Evolutionary conservation across 1,140 invertebrate genomes (phyloP), one percentile per base, ranked within the genome.

Genomic region (Phenacoccus solenopsis): DNA sequence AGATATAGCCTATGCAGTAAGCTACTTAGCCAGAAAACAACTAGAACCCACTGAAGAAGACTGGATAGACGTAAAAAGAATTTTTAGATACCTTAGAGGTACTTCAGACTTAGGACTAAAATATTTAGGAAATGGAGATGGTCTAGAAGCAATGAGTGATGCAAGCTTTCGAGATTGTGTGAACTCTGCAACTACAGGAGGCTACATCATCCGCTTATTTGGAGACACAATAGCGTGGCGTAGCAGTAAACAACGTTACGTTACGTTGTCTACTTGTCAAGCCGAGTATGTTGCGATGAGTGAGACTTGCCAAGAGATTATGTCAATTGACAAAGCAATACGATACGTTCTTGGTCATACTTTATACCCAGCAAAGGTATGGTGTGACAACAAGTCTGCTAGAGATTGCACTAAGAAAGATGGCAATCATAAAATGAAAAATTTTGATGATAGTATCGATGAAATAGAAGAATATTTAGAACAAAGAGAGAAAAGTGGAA

Each of bases 251-350:
- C 78, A 79, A 64, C 71, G 70, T 12, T 72, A 68, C 1, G 72
- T 78, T 25, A 74, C 77, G 32, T 72, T 79, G 3, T 78, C 75
- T 10, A 74, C 73, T 13, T 74, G 75, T 1, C 77, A 79, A 74
- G 75, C 77, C 1, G 79, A 81, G 69, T 79, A 77, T 68, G 73
- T 78, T 7, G 75, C 76, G 1, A 70, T 77, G 67, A 70, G 73
- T 21, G 69, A 64, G 30, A 72, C 73, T 7, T 71, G 68, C 16
- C 74, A 74, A 74, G 76, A 79, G 72, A 9, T 73, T 9, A 56
- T 77, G 1, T 78, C n/a, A 73, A 72, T 30, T 79, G 24, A 67
- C 69, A 49, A 70, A 72, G 68, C 49, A 77, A 9, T 64, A 22
- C 22, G 25, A 25, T 9, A 64, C 21, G 59, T 5, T 4, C 25